Percentiles rank a stretch among this genome's conserved stretches.
Conservation (phyloP, 2,888 invertebrate species). For the Neoascia interrupta region DNA sequence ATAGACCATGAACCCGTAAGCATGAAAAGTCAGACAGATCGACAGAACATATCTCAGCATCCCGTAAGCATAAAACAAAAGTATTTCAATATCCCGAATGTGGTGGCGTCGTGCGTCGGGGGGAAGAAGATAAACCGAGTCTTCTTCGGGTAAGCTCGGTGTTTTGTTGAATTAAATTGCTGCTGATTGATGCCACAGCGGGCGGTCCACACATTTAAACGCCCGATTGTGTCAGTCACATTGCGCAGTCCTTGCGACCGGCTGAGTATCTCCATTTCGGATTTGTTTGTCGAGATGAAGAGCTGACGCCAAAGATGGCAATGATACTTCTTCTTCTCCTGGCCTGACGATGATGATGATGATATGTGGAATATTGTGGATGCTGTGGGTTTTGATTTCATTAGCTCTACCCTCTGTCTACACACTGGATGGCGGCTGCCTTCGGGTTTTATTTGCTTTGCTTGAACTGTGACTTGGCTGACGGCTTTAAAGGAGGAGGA, state of each 20-base stretch:
- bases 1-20: conserved; percentile 35
- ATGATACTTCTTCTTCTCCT: conserved; percentile 28
- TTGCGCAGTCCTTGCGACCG: no score
- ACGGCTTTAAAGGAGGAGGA: neutral
- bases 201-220: conserved; percentile 72
- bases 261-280: no score
- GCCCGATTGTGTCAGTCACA: conserved; percentile 66
- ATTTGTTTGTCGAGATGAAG: no score
- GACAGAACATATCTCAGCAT: conserved; percentile 58
- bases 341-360: conserved; percentile 19
- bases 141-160: conserved; percentile 17
- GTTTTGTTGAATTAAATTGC: conserved; percentile 69
- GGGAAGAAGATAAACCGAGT: conserved; percentile 30
- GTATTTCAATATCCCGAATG: conserved; percentile 63
- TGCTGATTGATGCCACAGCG: conserved; percentile 74
- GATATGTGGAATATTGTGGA: conserved; percentile 55
- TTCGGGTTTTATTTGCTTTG: conserved; percentile 22
- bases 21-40: conserved; percentile 50
- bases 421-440: no score
- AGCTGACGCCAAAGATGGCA: conserved; percentile 42
- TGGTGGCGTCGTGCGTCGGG: no score
- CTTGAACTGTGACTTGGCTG: conserved; percentile 23
- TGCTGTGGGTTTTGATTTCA: conserved; percentile 62
- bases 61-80: conserved; percentile 58
- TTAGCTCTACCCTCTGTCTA: conserved; percentile 46